A percentile compares a stretch with the other conserved stretches of the same genome.
Conservation (phyloP, 37 sponge, comb jelly and placozoan species). For the Theonella swinhoei region DNA sequence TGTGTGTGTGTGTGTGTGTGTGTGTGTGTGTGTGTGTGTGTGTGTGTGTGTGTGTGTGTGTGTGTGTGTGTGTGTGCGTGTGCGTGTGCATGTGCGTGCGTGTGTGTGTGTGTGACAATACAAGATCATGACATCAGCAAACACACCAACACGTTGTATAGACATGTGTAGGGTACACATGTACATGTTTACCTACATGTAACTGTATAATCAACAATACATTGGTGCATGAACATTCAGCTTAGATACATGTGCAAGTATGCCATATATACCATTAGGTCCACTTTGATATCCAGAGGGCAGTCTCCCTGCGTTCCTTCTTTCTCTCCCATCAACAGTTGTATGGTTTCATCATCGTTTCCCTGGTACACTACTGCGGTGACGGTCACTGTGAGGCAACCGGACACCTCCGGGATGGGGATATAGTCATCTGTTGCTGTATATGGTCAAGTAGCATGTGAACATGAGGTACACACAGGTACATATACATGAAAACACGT, state of each 20-base stretch:
- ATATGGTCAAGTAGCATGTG: background rate
- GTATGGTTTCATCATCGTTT: background rate
- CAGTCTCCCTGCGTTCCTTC: background rate
- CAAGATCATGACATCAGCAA: too few species aligned
- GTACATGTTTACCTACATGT: too few species aligned
- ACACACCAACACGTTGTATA: too few species aligned
- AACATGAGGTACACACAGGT: background rate
- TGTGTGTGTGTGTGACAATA: too few species aligned
- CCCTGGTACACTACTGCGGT: conserved; percentile 9
- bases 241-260: too few species aligned
- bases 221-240: too few species aligned
- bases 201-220: too few species aligned
- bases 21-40: background rate
- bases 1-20: background rate
- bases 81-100: too few species aligned
- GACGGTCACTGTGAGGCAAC: conserved; percentile 33
- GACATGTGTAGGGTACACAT: too few species aligned
- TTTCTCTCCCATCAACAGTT: background rate
- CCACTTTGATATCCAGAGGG: conserved; percentile 68
- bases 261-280: conserved; percentile 77
- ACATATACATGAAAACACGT: background rate
- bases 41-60: too few species aligned
- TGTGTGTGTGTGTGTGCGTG: too few species aligned
- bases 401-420: conserved; percentile 18
- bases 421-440: conserved; percentile 13